phyloP scores from a whole-genome alignment of 2,797 vertebrate species.

The Diplodus sargus region DNA sequence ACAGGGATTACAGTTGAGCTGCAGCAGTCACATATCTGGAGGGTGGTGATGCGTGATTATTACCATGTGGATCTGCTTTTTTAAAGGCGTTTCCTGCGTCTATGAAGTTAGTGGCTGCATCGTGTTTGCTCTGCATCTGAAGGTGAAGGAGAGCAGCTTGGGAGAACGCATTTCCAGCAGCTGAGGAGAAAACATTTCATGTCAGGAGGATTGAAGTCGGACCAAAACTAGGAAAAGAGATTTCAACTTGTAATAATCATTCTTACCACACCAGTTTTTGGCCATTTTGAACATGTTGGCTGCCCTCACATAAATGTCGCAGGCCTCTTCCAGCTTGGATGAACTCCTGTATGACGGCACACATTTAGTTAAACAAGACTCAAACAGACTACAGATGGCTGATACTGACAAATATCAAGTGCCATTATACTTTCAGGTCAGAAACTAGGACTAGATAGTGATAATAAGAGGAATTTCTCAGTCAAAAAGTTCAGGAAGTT shows the following conservation, averaged over 20 bases:
- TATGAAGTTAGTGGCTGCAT: constrained; percentile 93
- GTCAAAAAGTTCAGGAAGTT: background rate
- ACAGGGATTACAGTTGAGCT: background rate
- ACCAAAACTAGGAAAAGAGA: background rate
- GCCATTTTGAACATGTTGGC: constrained; percentile 98
- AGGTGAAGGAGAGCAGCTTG: constrained; percentile 92
- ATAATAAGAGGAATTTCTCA: background rate
- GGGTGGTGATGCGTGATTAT: background rate
- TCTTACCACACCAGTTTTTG: constrained; percentile 95
- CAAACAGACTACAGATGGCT: background rate
- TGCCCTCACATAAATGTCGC: constrained; percentile 92
- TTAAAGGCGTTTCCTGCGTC: constrained; percentile 96
- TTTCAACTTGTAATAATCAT: background rate
- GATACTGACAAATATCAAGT: background rate
- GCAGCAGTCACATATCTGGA: background rate
- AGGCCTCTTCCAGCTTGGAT: constrained; percentile 94
- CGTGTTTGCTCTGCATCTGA: constrained; percentile 96
- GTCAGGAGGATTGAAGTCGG: background rate
- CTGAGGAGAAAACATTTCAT: constrained; percentile 71
- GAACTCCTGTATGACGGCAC: constrained; percentile 84
- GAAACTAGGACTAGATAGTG: background rate
- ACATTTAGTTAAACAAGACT: constrained; percentile 9
- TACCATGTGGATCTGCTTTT: constrained; percentile 96
- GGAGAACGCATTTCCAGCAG: constrained; percentile 93
- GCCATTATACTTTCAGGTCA: background rate